Percentiles rank a stretch among this genome's conserved stretches.
phyloP scores from a whole-genome alignment of 2,113 vertebrate genomes.

The Petromus typicus region DNA sequence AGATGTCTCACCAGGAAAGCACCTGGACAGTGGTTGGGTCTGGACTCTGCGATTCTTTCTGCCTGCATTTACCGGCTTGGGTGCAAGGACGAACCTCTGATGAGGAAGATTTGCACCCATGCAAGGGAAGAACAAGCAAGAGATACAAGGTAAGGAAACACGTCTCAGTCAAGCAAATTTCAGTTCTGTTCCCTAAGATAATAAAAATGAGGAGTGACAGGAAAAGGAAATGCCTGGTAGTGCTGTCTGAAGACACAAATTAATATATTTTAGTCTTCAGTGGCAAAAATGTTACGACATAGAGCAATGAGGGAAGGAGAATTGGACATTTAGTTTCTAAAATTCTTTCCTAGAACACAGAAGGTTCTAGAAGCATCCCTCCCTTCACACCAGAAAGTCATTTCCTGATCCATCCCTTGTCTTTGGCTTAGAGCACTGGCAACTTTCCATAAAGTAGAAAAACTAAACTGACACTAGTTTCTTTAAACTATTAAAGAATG shows the following conservation, averaged over 20 bases:
- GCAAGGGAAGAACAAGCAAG: background rate
- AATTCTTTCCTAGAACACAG: background rate
- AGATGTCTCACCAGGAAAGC: background rate
- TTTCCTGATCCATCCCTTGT: background rate
- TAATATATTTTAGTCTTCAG: background rate
- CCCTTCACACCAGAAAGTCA: background rate
- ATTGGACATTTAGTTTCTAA: background rate
- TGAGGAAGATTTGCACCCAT: background rate
- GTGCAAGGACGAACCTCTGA: background rate
- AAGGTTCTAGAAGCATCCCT: background rate
- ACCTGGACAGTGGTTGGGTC: rapidly evolving
- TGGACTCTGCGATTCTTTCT: background rate
- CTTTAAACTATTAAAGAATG: background rate
- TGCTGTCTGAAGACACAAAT: background rate
- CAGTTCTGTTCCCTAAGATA: background rate
- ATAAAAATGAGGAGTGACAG: background rate
- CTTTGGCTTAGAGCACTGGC: background rate
- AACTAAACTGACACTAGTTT: background rate
- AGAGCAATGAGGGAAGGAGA: background rate
- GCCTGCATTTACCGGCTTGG: no score
- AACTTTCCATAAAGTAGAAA: background rate
- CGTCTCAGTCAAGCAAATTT: background rate
- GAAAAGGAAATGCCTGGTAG: background rate
- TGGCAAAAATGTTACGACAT: background rate
- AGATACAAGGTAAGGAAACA: background rate